Percentiles rank a stretch among this genome's conserved stretches.
Conservation (phyloP, 2,113 vertebrate species). For the Microtus montanus region DNA sequence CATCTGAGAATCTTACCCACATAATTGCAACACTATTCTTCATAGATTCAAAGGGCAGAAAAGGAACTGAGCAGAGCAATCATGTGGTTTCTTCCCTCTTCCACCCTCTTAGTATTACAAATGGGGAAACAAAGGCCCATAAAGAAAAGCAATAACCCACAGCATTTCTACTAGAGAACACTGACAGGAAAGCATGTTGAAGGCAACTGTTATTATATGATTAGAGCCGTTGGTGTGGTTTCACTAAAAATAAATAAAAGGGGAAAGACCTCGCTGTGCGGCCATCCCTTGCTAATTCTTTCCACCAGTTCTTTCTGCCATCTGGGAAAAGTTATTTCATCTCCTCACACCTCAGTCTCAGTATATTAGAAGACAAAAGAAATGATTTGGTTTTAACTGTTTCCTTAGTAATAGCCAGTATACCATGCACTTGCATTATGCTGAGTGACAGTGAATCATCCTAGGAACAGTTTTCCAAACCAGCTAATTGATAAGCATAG, state of each 20-base stretch:
- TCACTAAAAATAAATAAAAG: not conserved
- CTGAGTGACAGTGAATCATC: not conserved
- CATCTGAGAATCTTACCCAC: constrained; percentile 38
- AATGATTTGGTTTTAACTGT: not conserved
- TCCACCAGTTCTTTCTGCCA: not conserved
- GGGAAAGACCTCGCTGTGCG: not conserved
- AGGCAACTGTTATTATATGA: not conserved
- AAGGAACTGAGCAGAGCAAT: not conserved
- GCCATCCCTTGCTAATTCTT: not conserved
- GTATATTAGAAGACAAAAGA: not conserved
- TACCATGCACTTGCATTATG: not conserved
- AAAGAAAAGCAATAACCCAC: not conserved
- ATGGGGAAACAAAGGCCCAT: not conserved
- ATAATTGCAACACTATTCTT: constrained; percentile 47
- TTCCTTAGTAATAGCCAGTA: not conserved
- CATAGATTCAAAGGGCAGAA: not conserved
- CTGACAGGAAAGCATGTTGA: not conserved
- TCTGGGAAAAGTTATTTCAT: not conserved
- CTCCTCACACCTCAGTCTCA: not conserved
- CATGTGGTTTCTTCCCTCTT: not conserved
- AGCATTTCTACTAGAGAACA: not conserved
- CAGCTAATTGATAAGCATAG: not conserved
- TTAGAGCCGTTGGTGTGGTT: not conserved
- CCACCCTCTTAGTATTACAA: not conserved
- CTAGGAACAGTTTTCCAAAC: not conserved